Conservation (phyloP, 2,113 vertebrate species). For the Clupea harengus region DNA sequence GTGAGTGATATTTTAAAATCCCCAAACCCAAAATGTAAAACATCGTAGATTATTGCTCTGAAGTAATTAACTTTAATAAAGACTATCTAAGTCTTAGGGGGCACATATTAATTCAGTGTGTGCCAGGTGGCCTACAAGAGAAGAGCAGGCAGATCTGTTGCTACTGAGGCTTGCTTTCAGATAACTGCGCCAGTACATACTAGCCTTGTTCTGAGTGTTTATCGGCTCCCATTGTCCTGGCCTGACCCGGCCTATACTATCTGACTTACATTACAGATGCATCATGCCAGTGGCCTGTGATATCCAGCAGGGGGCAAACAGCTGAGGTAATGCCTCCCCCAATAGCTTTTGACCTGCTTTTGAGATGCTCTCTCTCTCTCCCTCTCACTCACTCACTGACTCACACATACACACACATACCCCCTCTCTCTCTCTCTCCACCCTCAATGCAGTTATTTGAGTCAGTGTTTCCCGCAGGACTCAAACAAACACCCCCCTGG, state of each 20-base stretch:
- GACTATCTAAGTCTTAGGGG: neutral
- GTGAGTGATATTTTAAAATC: neutral
- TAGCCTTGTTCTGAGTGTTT: conserved; percentile 33
- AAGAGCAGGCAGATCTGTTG: neutral
- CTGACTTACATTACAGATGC: conserved; percentile 34
- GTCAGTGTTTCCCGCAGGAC: conserved; percentile 8
- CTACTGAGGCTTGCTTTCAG: neutral
- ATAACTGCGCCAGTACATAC: conserved; percentile 9
- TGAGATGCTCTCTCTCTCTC: conserved; percentile 42
- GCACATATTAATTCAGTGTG: conserved; percentile 18
- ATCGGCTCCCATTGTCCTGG: conserved; percentile 35
- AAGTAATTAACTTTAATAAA: conserved; percentile 22
- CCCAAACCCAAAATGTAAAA: neutral
- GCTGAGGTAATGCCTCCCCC: conserved; percentile 6
- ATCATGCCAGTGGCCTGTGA: neutral
- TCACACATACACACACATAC: conserved; percentile 28
- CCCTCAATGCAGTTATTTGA: conserved; percentile 11
- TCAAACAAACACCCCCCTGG: conserved; percentile 22
- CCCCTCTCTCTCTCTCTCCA: neutral
- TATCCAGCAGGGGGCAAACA: neutral
- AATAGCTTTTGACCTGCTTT: conserved; percentile 17
- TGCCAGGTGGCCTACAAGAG: conserved; percentile 18
- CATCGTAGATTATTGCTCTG: neutral
- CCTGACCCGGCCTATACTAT: conserved; percentile 53
- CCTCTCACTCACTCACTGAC: conserved; percentile 55